Base-by-base conservation (phyloP, 1,140 invertebrate genomes). In the Sycobia sp. region DNA sequence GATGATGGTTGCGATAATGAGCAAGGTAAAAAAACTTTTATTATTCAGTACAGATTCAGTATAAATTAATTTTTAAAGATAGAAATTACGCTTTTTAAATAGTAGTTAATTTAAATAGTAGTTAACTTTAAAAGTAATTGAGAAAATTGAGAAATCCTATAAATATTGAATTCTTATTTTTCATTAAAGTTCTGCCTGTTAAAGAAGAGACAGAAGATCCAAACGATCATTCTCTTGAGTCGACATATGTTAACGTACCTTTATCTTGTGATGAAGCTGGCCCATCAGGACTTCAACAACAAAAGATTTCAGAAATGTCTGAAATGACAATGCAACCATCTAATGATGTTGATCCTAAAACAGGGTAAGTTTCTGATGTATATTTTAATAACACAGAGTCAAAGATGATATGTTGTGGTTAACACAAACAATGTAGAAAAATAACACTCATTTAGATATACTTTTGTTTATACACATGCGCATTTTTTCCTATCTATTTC, bases 351-450 rank as follows among this genome's bases (percentile, higher is more conserved):
- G 76, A 83, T 71, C 71, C 80, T 54, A 83, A 84, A 75, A 77
- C 82, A 82, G 83, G 83, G 84, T 86, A 81, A 86, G 84, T 86
- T 83, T 77, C 72, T 70, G 69, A 62, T 47, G 65, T 68, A 22
- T 67, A 63, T 62, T 60, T 61, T 53, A 34, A 29, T 49, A 46
- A 46, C 55, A 53, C 34, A 73, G 73, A 69, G 76, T 71, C 76
- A 79, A 82, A 78, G 75, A 69, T 80, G 77, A 27, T 4, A 47
- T 62, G 80, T 81, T 80, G 79, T 80, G 78, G 78, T 44, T 55
- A 71, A 63, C 70, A 74, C 71, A 70, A 66, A 78, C 75, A 77
- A 32, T 65, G 34, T 22, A 32, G 5, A 0, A 38, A 63, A 60
- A 38, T 32, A 54, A 25, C 13, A 22, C 23, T 38, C 25, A 20